A percentile compares a stretch with the other conserved stretches of the same genome.
phyloP scores from a whole-genome alignment of 1,140 invertebrate species.

The Brachystomella parvula region DNA sequence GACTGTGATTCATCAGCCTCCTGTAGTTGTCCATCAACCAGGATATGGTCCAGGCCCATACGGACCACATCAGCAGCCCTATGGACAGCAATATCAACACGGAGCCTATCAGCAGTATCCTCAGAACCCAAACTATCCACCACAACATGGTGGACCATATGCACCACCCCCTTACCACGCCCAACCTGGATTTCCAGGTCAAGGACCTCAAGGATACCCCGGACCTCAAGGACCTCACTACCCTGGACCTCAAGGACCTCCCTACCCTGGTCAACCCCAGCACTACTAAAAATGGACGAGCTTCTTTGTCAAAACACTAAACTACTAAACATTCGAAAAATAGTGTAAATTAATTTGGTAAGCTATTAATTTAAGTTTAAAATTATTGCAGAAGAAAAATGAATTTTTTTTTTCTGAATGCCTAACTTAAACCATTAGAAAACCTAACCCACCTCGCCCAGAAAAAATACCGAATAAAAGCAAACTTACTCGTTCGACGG shows the following conservation, averaged over 20 bases:
- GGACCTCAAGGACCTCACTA: not conserved
- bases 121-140: not conserved
- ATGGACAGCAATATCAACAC: not conserved
- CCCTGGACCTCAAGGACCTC: not conserved
- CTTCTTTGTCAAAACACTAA: too few species aligned
- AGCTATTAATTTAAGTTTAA: too few species aligned
- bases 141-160: not conserved
- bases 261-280: not conserved
- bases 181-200: not conserved
- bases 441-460: too few species aligned
- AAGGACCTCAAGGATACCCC: not conserved
- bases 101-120: not conserved
- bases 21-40: slow-evolving; percentile 4
- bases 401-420: too few species aligned
- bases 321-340: not conserved
- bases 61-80: not conserved
- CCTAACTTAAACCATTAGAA: too few species aligned
- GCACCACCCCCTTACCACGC: not conserved
- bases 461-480: not conserved
- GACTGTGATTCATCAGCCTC: slow-evolving; percentile 1
- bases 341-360: too few species aligned
- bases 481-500: slow-evolving; percentile 52
- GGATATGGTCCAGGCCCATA: not conserved
- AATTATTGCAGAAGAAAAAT: too few species aligned
- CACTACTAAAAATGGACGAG: slow-evolving; percentile 4